phyloP scores from a whole-genome alignment of 1,140 invertebrate genomes.

The Belonocnema kinseyi region DNA sequence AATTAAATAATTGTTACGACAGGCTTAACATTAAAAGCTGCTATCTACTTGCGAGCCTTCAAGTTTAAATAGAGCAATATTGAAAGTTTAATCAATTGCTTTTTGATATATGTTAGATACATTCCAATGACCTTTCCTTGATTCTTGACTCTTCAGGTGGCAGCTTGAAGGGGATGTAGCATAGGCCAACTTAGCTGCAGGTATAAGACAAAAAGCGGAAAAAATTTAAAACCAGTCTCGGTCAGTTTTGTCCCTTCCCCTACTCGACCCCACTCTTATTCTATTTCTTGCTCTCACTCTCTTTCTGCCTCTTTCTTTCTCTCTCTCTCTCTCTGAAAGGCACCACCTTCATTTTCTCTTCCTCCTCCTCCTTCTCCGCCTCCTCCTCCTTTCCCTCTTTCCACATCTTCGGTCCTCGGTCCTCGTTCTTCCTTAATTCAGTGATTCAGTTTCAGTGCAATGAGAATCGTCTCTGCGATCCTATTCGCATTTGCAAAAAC shows the following conservation, averaged over 20 bases:
- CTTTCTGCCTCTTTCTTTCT: slow-evolving; percentile 45
- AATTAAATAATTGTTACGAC: not conserved
- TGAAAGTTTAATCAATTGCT: no score
- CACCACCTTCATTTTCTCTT: slow-evolving; percentile 56
- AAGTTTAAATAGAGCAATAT: no score
- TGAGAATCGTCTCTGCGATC: slow-evolving; percentile 67
- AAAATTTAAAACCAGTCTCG: slow-evolving; percentile 71
- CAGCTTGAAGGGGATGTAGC: slow-evolving; percentile 30
- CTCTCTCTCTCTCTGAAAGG: slow-evolving; percentile 53
- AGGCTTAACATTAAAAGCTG: no score
- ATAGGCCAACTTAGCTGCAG: slow-evolving; percentile 38
- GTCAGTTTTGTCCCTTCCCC: slow-evolving; percentile 60
- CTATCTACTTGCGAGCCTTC: no score
- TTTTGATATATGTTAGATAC: not conserved
- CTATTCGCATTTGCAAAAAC: slow-evolving; percentile 43
- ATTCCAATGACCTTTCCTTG: slow-evolving; percentile 33
- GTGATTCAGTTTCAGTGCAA: slow-evolving; percentile 51
- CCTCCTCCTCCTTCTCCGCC: slow-evolving; percentile 46
- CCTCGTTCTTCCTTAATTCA: slow-evolving; percentile 73
- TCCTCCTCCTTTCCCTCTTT: slow-evolving; percentile 56
- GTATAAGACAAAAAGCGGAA: slow-evolving; percentile 64
- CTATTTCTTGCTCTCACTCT: slow-evolving; percentile 52
- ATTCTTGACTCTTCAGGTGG: slow-evolving; percentile 30
- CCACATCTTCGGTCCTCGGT: slow-evolving; percentile 63
- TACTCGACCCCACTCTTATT: slow-evolving; percentile 39